These are phyloP conservation scores for Todiramphus saurophagus DNA, from an alignment of 2,113 vertebrate genomes.

Conservation along the genomic window DNA sequence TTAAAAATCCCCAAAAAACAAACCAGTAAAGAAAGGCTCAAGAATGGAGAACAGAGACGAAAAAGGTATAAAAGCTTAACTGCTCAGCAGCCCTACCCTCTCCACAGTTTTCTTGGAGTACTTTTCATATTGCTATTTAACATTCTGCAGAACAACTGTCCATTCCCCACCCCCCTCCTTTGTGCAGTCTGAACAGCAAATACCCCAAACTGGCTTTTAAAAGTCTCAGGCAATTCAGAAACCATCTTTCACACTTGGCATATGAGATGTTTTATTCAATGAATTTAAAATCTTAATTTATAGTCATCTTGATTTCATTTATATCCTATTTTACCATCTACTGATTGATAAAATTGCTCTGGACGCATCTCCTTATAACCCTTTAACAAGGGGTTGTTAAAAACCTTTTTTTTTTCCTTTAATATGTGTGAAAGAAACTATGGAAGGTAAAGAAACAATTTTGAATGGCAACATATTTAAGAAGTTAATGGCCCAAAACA, in stretches of 20 bases:
- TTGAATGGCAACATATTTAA: background rate
- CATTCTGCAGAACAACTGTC: background rate
- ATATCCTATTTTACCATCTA: background rate
- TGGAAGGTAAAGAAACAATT: background rate
- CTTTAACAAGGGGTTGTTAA: background rate
- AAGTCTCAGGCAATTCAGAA: background rate
- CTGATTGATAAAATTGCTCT: background rate
- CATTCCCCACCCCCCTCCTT: background rate
- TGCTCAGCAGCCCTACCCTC: background rate
- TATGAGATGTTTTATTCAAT: background rate
- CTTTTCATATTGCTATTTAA: background rate
- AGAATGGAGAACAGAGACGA: background rate
- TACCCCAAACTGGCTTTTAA: background rate
- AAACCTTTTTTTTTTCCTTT: background rate
- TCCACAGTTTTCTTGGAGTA: background rate
- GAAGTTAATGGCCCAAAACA: background rate
- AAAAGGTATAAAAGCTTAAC: background rate
- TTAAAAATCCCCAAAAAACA: background rate
- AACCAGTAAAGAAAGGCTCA: background rate
- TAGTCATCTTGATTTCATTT: background rate
- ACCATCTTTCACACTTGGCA: background rate
- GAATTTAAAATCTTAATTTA: background rate
- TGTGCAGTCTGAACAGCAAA: background rate
- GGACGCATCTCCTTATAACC: background rate
- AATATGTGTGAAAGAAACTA: background rate